Conservation (phyloP, 2,888 invertebrate genomes). For the Apomyelois bistriatella region DNA sequence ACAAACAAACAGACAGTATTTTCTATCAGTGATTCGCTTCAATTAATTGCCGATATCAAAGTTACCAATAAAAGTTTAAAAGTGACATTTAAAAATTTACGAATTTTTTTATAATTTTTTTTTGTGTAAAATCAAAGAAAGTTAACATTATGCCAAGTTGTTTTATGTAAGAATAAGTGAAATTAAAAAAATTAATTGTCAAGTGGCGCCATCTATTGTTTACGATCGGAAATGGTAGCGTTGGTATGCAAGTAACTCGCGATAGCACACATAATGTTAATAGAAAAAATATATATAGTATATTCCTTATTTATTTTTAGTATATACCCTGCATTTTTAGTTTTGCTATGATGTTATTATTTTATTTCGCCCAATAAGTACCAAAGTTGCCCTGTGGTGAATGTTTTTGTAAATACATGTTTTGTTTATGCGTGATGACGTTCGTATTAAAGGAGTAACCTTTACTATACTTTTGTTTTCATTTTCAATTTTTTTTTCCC, state of each 20-base stretch:
- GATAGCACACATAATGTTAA: neutral
- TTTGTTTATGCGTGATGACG: conserved; percentile 2
- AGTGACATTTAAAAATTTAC: too few species aligned
- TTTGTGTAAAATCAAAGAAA: neutral
- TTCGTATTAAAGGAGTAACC: conserved; percentile 4
- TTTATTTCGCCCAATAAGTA: conserved; percentile 10
- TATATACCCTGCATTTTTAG: neutral
- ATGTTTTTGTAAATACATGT: conserved; percentile 8
- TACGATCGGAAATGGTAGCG: conserved; percentile 13
- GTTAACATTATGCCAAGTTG: too few species aligned
- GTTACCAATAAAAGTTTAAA: too few species aligned
- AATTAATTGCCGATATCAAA: too few species aligned
- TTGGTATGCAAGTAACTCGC: conserved; percentile 9
- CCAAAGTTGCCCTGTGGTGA: conserved; percentile 18
- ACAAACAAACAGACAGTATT: too few species aligned
- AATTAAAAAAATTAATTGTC: neutral
- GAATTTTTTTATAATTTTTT: neutral
- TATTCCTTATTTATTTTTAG: neutral
- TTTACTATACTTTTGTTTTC: neutral
- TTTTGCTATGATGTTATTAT: neutral
- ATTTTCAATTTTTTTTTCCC: neutral
- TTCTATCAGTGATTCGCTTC: too few species aligned
- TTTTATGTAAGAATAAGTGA: neutral
- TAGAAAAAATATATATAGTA: neutral
- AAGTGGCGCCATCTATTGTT: neutral